Percentiles rank a stretch among this genome's conserved stretches.
Conservation (phyloP, 2,888 invertebrate genomes). For the Caradrina clavipalpis region DNA sequence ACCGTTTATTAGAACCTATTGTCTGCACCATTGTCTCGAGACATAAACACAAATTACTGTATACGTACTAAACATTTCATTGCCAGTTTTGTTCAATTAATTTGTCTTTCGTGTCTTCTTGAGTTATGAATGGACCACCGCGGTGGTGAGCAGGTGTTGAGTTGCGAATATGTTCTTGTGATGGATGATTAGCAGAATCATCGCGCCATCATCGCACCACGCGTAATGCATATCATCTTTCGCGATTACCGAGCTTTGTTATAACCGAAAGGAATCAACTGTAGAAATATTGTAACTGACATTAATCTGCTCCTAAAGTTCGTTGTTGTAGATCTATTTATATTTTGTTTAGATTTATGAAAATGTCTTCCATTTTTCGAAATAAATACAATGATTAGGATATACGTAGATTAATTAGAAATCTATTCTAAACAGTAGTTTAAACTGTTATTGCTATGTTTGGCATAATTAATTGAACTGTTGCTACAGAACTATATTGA, state of each 20-base stretch:
- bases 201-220: too few species aligned
- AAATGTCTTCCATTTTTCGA: too few species aligned
- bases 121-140: conserved; percentile 27
- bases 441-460: too few species aligned
- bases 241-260: neutral
- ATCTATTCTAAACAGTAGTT: too few species aligned
- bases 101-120: conserved; percentile 21
- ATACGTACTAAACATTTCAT: conserved; percentile 27
- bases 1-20: conserved; percentile 44
- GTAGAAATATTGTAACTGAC: neutral
- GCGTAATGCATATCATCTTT: neutral
- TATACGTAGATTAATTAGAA: too few species aligned
- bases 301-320: neutral
- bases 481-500: neutral
- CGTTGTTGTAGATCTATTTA: too few species aligned
- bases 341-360: too few species aligned
- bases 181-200: conserved; percentile 11
- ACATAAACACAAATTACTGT: conserved; percentile 30
- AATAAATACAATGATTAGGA: too few species aligned
- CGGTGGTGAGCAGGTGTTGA: conserved; percentile 1
- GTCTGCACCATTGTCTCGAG: conserved; percentile 37
- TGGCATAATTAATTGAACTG: too few species aligned
- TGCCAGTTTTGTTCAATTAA: conserved; percentile 30
- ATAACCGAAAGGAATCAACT: neutral
- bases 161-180: conserved; percentile 19